Conservation (phyloP, 1,140 invertebrate species). For the Saccostrea glomerata region DNA sequence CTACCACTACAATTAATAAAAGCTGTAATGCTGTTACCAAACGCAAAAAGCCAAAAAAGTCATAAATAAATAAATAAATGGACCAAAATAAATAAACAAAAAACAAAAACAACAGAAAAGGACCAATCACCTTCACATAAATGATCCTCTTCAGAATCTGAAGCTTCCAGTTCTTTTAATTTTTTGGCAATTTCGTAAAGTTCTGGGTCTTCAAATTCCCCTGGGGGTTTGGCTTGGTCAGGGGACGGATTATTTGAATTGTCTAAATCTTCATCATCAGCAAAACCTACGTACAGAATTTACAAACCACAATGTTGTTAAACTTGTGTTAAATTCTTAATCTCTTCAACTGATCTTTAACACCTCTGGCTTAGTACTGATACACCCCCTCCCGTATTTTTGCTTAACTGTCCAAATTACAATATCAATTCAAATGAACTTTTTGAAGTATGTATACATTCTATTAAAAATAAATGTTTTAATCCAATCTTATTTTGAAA, state of each 20-base stretch:
- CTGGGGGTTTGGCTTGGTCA: conserved; percentile 59
- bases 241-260: conserved; percentile 63
- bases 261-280: conserved; percentile 66
- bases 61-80: too few relatives aligned
- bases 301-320: neutral
- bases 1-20: neutral
- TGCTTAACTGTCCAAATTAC: neutral
- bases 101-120: neutral
- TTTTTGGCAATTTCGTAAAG: conserved; percentile 71
- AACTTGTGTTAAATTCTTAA: neutral
- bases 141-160: conserved; percentile 68
- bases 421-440: neutral
- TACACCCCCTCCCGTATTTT: neutral
- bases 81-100: neutral
- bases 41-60: neutral
- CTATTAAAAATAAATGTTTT: too few relatives aligned
- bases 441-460: neutral
- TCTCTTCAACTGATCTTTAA: neutral
- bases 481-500: too few relatives aligned
- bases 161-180: conserved; percentile 67
- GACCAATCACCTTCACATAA: conserved; percentile 53
- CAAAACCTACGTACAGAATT: conserved; percentile 63
- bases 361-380: neutral
- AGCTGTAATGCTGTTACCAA: neutral
- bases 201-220: conserved; percentile 69